These are phyloP conservation scores for Babyrousa celebensis DNA, from an alignment of 2,797 vertebrate genomes.

Conservation along the genomic window DNA sequence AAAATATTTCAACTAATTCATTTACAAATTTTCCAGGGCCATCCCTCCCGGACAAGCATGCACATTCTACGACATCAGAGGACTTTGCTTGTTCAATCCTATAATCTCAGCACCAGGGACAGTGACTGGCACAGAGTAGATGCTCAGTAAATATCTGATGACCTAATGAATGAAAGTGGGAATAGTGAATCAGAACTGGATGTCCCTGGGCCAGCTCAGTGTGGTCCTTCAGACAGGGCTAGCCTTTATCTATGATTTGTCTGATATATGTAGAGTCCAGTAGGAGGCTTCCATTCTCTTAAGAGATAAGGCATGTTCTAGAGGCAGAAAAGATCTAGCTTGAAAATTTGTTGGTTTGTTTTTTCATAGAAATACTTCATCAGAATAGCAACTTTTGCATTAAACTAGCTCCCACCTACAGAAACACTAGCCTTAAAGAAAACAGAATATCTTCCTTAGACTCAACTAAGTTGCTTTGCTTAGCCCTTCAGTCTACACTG, in stretches of 20 bases:
- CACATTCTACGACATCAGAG: neutral
- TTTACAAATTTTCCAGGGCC: neutral
- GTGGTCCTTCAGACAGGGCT: neutral
- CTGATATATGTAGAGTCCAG: neutral
- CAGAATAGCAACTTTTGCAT: slow-evolving; percentile 23
- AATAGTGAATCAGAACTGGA: neutral
- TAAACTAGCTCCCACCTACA: slow-evolving; percentile 16
- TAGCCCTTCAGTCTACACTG: neutral
- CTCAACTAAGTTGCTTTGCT: neutral
- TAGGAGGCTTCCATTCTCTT: neutral
- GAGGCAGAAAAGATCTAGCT: neutral
- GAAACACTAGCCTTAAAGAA: neutral
- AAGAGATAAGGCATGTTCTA: neutral
- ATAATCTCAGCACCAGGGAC: neutral
- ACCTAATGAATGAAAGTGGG: neutral
- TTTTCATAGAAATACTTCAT: neutral
- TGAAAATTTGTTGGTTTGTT: neutral
- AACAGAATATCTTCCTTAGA: neutral
- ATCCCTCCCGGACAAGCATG: neutral
- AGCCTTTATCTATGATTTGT: neutral
- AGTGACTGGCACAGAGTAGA: neutral
- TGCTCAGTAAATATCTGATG: neutral
- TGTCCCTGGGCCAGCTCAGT: neutral
- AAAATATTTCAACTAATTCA: neutral
- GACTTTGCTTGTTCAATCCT: neutral